Conservation (phyloP, 1,140 invertebrate genomes). For the Zophobas atratus region DNA sequence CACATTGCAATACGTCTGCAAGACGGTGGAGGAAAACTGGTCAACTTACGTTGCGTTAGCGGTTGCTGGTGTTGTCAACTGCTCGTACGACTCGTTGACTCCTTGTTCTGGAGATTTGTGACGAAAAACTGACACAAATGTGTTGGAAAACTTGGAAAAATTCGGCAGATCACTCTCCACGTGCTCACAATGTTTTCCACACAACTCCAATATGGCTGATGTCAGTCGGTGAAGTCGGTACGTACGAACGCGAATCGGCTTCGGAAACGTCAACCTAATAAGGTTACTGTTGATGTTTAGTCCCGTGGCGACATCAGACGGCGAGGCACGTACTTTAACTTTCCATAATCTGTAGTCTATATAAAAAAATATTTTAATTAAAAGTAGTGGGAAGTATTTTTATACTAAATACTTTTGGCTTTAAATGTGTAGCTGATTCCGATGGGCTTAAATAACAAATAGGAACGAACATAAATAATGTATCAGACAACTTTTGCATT, state of each 20-base stretch:
- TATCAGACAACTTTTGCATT: no score
- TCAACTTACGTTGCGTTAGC: conserved; percentile 20
- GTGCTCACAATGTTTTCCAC: conserved; percentile 54
- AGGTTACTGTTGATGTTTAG: not conserved
- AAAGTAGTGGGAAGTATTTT: no score
- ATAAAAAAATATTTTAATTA: no score
- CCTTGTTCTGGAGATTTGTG: no score
- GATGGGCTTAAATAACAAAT: no score
- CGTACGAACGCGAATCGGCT: not conserved
- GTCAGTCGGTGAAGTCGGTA: conserved; percentile 18
- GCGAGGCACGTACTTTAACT: not conserved
- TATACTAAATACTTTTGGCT: no score
- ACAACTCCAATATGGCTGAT: conserved; percentile 47
- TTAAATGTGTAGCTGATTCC: no score
- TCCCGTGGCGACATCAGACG: not conserved
- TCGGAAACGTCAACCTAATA: conserved; percentile 16
- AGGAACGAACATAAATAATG: no score
- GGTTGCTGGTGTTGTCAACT: not conserved
- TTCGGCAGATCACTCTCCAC: conserved; percentile 41
- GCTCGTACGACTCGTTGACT: no score
- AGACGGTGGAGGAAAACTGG: not conserved
- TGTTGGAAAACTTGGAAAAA: conserved; percentile 9
- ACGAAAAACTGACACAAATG: not conserved
- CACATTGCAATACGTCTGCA: conserved; percentile 11
- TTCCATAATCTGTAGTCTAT: no score